phyloP scores from a whole-genome alignment of 2,797 vertebrate species.

The Sibirionetta formosa region DNA sequence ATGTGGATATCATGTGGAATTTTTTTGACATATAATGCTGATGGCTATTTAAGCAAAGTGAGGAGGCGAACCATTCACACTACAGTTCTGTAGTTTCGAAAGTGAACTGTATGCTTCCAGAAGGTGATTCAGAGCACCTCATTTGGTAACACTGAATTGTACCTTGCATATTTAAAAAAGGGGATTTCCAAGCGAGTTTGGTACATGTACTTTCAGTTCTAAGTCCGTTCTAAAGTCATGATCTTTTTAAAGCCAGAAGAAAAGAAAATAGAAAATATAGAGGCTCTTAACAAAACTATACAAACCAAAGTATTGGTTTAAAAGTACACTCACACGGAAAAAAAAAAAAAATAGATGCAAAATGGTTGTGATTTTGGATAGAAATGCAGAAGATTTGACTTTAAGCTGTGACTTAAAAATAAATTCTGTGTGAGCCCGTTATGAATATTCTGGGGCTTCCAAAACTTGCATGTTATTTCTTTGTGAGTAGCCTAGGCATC shows the following conservation, averaged over 20 bases:
- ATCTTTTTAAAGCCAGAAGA: not conserved
- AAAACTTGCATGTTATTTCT: not conserved
- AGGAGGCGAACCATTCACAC: not conserved
- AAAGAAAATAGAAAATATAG: not conserved
- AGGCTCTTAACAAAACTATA: not conserved
- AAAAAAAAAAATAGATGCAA: not conserved
- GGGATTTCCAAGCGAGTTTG: not conserved
- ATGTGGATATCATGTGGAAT: not conserved
- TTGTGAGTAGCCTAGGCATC: not conserved
- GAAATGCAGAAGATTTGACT: not conserved
- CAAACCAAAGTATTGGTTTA: not conserved
- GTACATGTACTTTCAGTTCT: not conserved
- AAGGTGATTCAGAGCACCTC: not conserved
- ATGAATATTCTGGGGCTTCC: not conserved
- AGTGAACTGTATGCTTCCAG: not conserved
- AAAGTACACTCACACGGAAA: not conserved
- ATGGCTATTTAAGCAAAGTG: not conserved
- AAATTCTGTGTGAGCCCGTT: not conserved
- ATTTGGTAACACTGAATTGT: not conserved
- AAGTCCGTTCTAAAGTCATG: not conserved
- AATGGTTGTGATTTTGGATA: not conserved
- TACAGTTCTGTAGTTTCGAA: not conserved
- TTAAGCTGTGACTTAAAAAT: not conserved
- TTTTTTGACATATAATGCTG: not conserved
- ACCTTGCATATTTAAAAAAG: not conserved